Evolutionary conservation across 2,113 vertebrate species (phyloP).

Genomic region (Probosciger aterrimus): DNA sequence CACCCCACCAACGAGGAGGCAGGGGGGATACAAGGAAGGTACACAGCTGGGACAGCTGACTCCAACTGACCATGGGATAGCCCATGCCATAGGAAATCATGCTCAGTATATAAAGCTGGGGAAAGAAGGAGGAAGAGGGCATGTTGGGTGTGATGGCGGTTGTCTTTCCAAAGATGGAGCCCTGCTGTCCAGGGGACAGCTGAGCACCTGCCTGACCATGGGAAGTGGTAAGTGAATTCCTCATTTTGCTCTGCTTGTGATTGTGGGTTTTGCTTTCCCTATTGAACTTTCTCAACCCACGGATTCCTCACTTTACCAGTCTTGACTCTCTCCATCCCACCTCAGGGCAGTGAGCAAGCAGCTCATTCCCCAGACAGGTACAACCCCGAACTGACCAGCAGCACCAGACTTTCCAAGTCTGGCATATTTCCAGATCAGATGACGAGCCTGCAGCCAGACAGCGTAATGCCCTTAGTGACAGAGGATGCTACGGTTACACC

Average conservation of each 20-base stretch:
- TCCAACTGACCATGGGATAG: background rate
- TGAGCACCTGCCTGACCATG: background rate
- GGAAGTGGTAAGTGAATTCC: background rate
- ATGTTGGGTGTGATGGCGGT: accelerated
- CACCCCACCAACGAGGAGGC: background rate
- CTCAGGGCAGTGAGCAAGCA: accelerated
- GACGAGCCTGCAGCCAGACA: background rate
- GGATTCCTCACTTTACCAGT: background rate
- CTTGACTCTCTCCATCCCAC: background rate
- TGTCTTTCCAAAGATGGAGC: background rate
- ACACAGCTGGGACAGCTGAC: background rate
- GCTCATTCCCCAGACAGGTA: background rate
- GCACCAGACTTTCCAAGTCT: background rate
- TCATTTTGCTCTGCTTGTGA: background rate
- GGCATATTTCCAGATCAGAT: background rate
- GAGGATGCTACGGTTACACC: background rate
- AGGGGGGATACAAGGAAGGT: background rate
- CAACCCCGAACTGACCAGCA: background rate
- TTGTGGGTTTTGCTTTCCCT: background rate
- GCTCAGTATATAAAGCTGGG: background rate
- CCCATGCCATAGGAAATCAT: background rate
- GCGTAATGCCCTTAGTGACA: background rate
- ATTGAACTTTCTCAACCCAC: background rate
- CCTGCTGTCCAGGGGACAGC: background rate
- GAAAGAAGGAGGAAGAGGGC: background rate